Evolutionary conservation across 2,113 vertebrate genomes (phyloP).

Genomic region (Sylvietta virens): DNA sequence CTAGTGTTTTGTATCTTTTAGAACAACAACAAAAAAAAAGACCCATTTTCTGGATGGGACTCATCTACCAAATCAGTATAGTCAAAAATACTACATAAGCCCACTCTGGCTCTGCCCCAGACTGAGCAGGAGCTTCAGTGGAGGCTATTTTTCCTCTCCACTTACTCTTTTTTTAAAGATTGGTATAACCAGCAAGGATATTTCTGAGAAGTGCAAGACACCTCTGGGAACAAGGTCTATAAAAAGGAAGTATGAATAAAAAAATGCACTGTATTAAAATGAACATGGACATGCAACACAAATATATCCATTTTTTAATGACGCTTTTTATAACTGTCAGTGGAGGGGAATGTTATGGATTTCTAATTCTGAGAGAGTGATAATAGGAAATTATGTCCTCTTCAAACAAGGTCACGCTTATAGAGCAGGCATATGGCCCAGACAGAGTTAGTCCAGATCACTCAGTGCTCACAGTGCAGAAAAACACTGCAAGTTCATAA

Average conservation of each 20-base stretch:
- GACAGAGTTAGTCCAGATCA: not conserved
- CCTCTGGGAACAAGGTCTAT: not conserved
- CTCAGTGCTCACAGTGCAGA: not conserved
- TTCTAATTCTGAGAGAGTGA: not conserved
- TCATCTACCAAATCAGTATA: not conserved
- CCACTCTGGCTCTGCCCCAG: not conserved
- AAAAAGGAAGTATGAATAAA: conserved; percentile 7
- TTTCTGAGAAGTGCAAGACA: not conserved
- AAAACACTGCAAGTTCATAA: not conserved
- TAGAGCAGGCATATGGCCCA: accelerated
- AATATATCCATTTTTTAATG: not conserved
- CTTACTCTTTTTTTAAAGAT: not conserved
- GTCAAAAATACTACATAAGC: not conserved
- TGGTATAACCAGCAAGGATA: not conserved
- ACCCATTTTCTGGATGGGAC: not conserved
- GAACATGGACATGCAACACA: not conserved
- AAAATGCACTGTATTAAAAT: not conserved
- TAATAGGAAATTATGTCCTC: not conserved
- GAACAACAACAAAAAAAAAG: not conserved
- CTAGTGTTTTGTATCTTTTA: not conserved
- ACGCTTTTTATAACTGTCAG: not conserved
- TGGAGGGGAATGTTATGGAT: not conserved
- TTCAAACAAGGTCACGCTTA: not conserved
- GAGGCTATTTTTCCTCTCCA: not conserved
- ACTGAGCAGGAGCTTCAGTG: not conserved